Base-by-base conservation (phyloP, 1,140 invertebrate genomes). In the Meloidogyne chitwoodi region DNA sequence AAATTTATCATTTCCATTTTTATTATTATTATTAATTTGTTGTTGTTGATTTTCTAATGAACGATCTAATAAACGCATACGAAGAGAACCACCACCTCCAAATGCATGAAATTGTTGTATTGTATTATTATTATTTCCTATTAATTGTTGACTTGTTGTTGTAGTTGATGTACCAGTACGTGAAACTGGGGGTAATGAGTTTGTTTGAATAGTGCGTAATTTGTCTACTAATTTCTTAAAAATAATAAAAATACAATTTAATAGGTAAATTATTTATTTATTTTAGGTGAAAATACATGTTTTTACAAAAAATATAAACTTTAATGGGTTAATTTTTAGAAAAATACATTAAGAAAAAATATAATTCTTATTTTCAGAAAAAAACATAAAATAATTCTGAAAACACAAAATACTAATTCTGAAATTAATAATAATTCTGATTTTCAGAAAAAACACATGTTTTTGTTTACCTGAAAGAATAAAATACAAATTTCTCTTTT, bases 131-230 rank as follows among this genome's bases (percentile, higher is more conserved):
- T 83, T 81, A 26, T 10, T 64, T 24, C 12, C 71, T 2, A 24
- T 64, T 61, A 80, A 27, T 82, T 74, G 48, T 82, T 81, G 75
- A 80, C 56, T 31, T 29, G 56, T 73, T 16, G 69, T 71, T 61
- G 71, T 73, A 0, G 69, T 72, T 22, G 71, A 29, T 19, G 71
- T 64, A 22, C 71, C 56, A 5, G 56, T 19, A n/a, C 56, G 64
- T 0, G 34, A 61, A 22, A 64, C 80, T 34, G 83, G 84, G 19
- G 85, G 67, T 34, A 85, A 86, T 10, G 79, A 76, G n/a, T 73
- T 73, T 14, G 83, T 79, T 56, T 86, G 79, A 61, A 84, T 85
- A 56, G 80, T 84, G 38, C 79, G 76, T 68, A 85, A 34, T 75
- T 83, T 83, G 63, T 79, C 81, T 22, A 76, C 83, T 66, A 85